Evolutionary conservation across 2,888 invertebrate genomes (phyloP), one percentile per base, ranked within the genome.

Genomic region (Sipha maydis): DNA sequence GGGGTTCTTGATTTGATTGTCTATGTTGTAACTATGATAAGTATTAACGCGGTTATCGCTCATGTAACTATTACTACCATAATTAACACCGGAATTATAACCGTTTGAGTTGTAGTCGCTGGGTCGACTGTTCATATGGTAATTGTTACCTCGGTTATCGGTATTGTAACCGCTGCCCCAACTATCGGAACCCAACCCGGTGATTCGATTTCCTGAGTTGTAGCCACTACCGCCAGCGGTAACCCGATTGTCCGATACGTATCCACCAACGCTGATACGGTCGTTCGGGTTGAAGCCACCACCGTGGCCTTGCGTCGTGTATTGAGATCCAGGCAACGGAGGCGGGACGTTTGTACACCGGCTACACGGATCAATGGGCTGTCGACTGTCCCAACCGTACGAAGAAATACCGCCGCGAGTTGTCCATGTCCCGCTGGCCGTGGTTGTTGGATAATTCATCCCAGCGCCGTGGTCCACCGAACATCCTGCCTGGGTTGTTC

Each of bases 341-440:
- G 79, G 88, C 0, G 88, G 75, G 0, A 56, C 25, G 19, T 79
- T 85, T 4, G 85, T 67, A 28, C 89, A 89, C 38, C 85, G 89
- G 21, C 85, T 89, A 38, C 89, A 89, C 1, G 85, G 84, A 25
- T 89, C 89, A 7, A 89, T 79, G 19, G 89, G 89, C 54, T 89
- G 89, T 28, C 77, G 85, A 31, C 89, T 89, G 89, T 91, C 90
- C 91, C 91, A 91, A 38, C 90, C 90, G 88, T 90, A 91, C 8
- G 91, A 90, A 31, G 90, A 90, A 8, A 91, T 90, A 14, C 90
- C 90, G 21, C 90, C 90, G 11, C 90, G 88, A 21, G 90, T 89
- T 28, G 90, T 90, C 91, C 91, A 91, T 19, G 90, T 90, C 19
- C 90, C 91, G 21, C 89, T 89, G 48, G 79, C 89, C 61, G 69